phyloP scores from a whole-genome alignment of 2,113 vertebrate genomes.

The Saguinus imperator region DNA sequence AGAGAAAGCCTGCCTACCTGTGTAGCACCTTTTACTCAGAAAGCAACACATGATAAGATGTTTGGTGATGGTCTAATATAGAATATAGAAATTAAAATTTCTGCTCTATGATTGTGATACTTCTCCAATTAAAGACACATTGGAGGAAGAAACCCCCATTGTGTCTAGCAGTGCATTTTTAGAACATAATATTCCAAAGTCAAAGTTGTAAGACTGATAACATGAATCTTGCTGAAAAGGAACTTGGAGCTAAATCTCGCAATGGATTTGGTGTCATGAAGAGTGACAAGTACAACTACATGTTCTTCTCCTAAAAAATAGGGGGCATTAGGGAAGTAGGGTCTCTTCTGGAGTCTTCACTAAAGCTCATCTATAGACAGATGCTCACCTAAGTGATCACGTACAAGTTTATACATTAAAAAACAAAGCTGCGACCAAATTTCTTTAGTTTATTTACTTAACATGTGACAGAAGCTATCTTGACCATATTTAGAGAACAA shows the following conservation, averaged over 20 bases:
- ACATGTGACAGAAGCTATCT: not conserved
- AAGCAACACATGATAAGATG: conserved; percentile 59
- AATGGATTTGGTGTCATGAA: not conserved
- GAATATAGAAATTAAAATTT: conserved; percentile 60
- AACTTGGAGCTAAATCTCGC: conserved; percentile 48
- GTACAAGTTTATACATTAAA: not conserved
- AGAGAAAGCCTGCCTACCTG: conserved; percentile 57
- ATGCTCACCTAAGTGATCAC: not conserved
- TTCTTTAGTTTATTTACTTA: not conserved
- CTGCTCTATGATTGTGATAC: not conserved
- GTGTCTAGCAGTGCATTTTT: conserved; percentile 11
- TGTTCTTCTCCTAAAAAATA: not conserved
- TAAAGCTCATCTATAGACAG: not conserved
- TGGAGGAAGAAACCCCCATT: not conserved
- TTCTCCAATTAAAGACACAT: not conserved
- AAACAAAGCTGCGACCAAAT: not conserved
- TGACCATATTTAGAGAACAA: conserved; percentile 10
- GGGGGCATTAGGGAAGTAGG: not conserved
- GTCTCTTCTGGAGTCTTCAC: not conserved
- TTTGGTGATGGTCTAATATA: conserved; percentile 55
- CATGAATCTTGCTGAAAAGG: conserved; percentile 27
- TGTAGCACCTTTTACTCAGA: conserved; percentile 81
- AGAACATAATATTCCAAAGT: conserved; percentile 30
- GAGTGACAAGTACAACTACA: not conserved
- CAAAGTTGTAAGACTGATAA: conserved; percentile 51